These are phyloP conservation scores for Leptopilina drosophilae DNA, from an alignment of 2,888 invertebrate species.

Conservation along the genomic window DNA sequence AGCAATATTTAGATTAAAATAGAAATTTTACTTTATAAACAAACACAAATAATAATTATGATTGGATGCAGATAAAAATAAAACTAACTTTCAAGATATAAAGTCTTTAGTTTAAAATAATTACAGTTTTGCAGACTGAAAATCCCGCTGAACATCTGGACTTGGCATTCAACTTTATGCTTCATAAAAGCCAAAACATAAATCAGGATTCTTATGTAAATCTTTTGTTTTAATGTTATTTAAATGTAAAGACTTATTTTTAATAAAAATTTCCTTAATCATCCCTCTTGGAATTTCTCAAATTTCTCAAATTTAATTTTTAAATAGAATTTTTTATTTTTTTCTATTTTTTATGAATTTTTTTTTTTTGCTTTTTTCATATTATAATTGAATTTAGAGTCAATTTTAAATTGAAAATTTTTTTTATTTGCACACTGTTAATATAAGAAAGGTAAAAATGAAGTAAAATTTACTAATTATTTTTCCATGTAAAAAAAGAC, in stretches of 20 bases:
- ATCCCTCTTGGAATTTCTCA: background rate
- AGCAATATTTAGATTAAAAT: background rate
- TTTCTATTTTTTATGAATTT: too few relatives aligned
- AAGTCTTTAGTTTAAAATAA: slow-evolving; percentile 15
- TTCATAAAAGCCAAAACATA: slow-evolving; percentile 29
- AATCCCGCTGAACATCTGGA: slow-evolving; percentile 17
- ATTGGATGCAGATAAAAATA: background rate
- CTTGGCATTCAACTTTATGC: slow-evolving; percentile 36
- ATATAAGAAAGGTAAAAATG: too few relatives aligned
- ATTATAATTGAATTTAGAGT: too few relatives aligned
- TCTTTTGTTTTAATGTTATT: slow-evolving; percentile 9
- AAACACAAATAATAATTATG: background rate
- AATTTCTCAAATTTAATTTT: too few relatives aligned
- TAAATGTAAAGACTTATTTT: slow-evolving; percentile 1
- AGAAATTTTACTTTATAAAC: background rate
- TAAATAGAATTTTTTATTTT: too few relatives aligned
- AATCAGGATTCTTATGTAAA: slow-evolving; percentile 20
- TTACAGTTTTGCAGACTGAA: slow-evolving; percentile 15
- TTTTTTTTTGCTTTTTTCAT: too few relatives aligned
- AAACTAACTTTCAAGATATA: background rate
- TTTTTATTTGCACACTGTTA: too few relatives aligned
- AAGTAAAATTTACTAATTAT: too few relatives aligned
- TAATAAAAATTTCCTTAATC: background rate
- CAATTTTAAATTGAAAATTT: too few relatives aligned
- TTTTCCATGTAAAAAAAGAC: too few relatives aligned